A percentile compares a stretch with the other conserved stretches of the same genome.
Evolutionary conservation across 2,888 invertebrate species (phyloP).

Genomic region (Chirona hameri): DNA sequence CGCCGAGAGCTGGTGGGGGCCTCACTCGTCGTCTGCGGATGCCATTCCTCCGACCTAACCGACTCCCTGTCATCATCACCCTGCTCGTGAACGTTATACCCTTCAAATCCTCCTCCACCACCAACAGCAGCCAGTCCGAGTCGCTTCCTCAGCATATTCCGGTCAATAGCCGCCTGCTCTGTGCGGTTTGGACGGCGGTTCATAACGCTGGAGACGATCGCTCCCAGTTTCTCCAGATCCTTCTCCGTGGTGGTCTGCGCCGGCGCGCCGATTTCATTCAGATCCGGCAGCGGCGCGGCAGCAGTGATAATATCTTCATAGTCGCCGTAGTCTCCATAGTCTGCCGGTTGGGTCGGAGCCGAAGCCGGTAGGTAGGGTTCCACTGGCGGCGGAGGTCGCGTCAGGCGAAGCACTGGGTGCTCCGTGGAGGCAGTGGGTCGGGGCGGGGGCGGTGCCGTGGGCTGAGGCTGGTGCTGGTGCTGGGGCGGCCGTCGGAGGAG

Average conservation of each 20-base stretch:
- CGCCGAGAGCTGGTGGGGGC: too few species aligned
- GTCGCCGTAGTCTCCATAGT: neutral
- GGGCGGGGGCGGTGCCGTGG: too few species aligned
- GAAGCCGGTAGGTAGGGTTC: neutral
- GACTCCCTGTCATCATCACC: too few species aligned
- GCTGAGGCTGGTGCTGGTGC: too few species aligned
- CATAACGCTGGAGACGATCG: neutral
- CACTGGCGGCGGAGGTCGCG: neutral
- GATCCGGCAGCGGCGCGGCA: neutral
- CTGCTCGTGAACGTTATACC: too few species aligned
- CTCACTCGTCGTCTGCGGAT: too few species aligned
- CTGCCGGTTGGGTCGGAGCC: neutral
- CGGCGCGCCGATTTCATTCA: neutral
- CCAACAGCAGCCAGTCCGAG: neutral
- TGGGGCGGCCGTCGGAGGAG: neutral
- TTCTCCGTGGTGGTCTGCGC: conserved; percentile 1
- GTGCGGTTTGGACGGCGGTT: too few species aligned
- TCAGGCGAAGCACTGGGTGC: neutral
- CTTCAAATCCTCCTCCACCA: neutral
- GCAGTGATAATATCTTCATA: conserved; percentile 2
- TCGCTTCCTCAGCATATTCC: neutral
- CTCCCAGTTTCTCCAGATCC: neutral
- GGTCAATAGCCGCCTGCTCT: neutral
- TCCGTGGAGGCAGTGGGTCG: neutral
- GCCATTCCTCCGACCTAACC: too few species aligned